Evolutionary conservation across 2,797 vertebrate genomes (phyloP).

Genomic region (Lophius americanus): DNA sequence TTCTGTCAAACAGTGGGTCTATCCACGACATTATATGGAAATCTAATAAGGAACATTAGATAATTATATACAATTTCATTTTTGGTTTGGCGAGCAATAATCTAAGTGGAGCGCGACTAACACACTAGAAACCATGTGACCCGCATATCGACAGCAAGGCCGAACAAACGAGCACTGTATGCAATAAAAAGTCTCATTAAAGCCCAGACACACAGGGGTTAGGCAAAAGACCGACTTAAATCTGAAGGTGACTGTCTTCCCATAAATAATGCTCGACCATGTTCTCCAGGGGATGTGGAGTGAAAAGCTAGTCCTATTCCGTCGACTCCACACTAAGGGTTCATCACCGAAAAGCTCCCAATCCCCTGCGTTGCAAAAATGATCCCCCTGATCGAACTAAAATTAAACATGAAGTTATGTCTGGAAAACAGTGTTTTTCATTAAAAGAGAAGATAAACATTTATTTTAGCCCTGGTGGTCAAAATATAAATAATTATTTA

Average conservation of each 20-base stretch:
- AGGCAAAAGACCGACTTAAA: no score
- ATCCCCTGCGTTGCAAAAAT: no score
- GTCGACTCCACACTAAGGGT: no score
- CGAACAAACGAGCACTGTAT: constrained; percentile 36
- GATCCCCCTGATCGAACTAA: no score
- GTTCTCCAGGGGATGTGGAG: neutral
- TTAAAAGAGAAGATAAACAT: no score
- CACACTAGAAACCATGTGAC: constrained; percentile 27
- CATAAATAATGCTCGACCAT: constrained; percentile 16
- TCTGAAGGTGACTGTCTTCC: neutral
- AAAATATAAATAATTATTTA: no score
- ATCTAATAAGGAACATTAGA: constrained; percentile 14
- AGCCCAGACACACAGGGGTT: neutral
- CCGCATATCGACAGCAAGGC: constrained; percentile 6
- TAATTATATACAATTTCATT: neutral
- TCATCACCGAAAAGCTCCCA: no score
- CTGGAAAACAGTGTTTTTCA: no score
- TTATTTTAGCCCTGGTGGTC: no score
- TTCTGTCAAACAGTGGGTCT: neutral
- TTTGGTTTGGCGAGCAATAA: constrained; percentile 26
- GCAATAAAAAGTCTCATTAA: constrained; percentile 9
- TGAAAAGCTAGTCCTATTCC: constrained; percentile 5
- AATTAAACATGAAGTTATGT: no score
- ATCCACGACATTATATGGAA: neutral
- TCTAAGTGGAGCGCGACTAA: constrained; percentile 13